phyloP scores from a whole-genome alignment of 2,797 vertebrate species.

The Chiroxiphia lanceolata region DNA sequence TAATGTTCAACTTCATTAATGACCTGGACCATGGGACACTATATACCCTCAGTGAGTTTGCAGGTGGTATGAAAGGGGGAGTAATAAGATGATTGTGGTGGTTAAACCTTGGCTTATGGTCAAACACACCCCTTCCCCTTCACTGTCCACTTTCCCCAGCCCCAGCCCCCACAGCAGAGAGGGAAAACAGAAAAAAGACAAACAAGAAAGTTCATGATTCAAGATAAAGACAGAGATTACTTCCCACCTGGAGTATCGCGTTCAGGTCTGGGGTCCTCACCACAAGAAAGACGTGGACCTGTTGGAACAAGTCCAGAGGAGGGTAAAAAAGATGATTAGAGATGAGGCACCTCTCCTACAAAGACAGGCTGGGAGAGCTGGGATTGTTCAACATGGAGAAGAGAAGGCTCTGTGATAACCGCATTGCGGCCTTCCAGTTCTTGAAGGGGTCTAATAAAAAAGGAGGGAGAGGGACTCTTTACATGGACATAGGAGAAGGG shows the following conservation, averaged over 20 bases:
- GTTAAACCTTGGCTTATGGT: neutral
- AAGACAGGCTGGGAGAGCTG: neutral
- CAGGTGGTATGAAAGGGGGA: neutral
- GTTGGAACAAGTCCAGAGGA: neutral
- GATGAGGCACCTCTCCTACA: neutral
- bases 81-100: neutral
- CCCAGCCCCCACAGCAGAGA: accelerated
- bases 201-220: neutral
- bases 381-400: neutral
- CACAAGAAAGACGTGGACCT: neutral
- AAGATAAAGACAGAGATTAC: neutral
- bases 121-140: neutral
- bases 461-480: neutral
- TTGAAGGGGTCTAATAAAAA: neutral
- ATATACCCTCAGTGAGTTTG: neutral
- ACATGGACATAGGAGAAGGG: neutral
- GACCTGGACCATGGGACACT: accelerated
- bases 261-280: neutral
- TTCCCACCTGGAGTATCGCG: neutral
- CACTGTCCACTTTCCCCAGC: neutral
- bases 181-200: neutral
- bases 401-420: neutral
- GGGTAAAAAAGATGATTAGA: neutral
- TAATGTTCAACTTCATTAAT: neutral
- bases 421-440: neutral